Evolutionary conservation across 2,888 invertebrate species (phyloP).

Genomic region (Lacanobia oleracea): DNA sequence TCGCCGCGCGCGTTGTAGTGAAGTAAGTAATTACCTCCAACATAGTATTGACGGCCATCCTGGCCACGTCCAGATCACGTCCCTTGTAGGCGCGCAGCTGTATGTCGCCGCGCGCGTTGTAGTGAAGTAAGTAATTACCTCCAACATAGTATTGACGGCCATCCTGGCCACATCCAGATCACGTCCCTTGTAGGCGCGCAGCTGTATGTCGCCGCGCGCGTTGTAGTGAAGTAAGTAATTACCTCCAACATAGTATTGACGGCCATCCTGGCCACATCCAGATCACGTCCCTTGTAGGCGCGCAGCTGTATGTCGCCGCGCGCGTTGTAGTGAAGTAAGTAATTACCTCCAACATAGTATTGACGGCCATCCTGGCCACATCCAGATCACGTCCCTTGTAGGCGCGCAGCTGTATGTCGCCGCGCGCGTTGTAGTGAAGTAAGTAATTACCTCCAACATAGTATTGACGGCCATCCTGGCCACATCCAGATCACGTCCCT

Average conservation of each 20-base stretch:
- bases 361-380: slow-evolving; percentile 93
- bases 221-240: slow-evolving; percentile 91
- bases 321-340: slow-evolving; percentile 93
- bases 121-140: slow-evolving; percentile 92
- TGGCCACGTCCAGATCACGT: slow-evolving; percentile 93
- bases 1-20: slow-evolving; percentile 97
- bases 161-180: slow-evolving; percentile 93
- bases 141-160: slow-evolving; percentile 95
- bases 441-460: slow-evolving; percentile 93
- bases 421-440: slow-evolving; percentile 95
- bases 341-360: slow-evolving; percentile 94
- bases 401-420: slow-evolving; percentile 93
- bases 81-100: slow-evolving; percentile 93
- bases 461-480: slow-evolving; percentile 94
- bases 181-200: slow-evolving; percentile 92
- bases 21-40: slow-evolving; percentile 92
- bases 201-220: slow-evolving; percentile 95
- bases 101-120: slow-evolving; percentile 96
- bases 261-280: slow-evolving; percentile 93
- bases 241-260: slow-evolving; percentile 96
- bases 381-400: slow-evolving; percentile 94
- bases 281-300: slow-evolving; percentile 93
- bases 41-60: slow-evolving; percentile 94
- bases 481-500: slow-evolving; percentile 94
- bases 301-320: slow-evolving; percentile 95